A percentile compares a stretch with the other conserved stretches of the same genome.
These are phyloP conservation scores for Vulpes lagopus DNA, from an alignment of 2,113 vertebrate species.

Conservation along the genomic window DNA sequence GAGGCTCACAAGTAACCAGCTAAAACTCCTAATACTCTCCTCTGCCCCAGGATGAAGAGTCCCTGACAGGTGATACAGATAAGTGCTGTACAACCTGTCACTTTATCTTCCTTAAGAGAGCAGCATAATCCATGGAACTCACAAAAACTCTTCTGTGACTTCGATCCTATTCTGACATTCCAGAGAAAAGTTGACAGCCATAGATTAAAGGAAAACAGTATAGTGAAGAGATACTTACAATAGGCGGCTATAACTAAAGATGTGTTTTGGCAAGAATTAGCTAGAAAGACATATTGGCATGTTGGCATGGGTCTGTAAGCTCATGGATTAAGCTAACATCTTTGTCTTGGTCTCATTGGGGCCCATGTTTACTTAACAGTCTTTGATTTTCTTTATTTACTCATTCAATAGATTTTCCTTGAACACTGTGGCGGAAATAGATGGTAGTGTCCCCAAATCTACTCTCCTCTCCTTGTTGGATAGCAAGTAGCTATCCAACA, in stretches of 20 bases:
- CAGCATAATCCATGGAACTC: slow-evolving; percentile 64
- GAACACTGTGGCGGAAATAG: background rate
- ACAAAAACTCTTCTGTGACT: slow-evolving; percentile 67
- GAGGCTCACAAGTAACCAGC: slow-evolving; percentile 44
- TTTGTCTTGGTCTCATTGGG: slow-evolving; percentile 18
- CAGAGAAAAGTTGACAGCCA: slow-evolving; percentile 61
- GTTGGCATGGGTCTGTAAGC: slow-evolving; percentile 49
- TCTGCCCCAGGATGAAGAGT: slow-evolving; percentile 24
- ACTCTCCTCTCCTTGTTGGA: background rate
- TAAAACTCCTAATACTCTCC: background rate
- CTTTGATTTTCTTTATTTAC: slow-evolving; percentile 60
- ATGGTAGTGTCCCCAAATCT: background rate
- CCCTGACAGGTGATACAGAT: slow-evolving; percentile 72
- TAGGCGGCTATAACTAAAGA: slow-evolving; percentile 59
- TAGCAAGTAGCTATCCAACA: background rate
- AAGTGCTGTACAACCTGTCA: slow-evolving; percentile 64
- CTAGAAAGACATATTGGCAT: slow-evolving; percentile 26
- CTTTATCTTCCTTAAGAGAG: slow-evolving; percentile 70
- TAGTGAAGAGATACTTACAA: slow-evolving; percentile 45
- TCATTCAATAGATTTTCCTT: slow-evolving; percentile 38
- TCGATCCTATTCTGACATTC: slow-evolving; percentile 63
- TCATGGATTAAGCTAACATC: slow-evolving; percentile 52
- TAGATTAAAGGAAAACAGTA: slow-evolving; percentile 67
- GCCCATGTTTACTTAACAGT: background rate
- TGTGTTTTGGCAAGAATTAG: slow-evolving; percentile 66